Evolutionary conservation across 2,113 vertebrate species (phyloP).

Genomic region (Amblyopsis rosae): DNA sequence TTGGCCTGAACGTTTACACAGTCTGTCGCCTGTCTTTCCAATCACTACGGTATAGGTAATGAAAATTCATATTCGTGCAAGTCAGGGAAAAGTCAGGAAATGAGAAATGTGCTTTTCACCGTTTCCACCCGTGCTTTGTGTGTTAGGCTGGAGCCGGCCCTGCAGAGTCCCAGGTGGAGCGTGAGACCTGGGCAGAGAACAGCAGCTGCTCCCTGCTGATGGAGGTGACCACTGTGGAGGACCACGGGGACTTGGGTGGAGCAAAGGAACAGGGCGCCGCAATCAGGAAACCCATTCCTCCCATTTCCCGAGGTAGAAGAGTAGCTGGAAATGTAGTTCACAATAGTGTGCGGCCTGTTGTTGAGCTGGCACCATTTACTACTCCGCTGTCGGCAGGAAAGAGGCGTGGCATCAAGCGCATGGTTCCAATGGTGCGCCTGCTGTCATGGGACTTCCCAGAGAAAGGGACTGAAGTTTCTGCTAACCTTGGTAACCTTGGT

Average conservation of each 20-base stretch:
- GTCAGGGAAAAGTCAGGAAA: too few relatives aligned
- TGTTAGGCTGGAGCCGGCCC: conserved; percentile 26
- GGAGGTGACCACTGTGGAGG: conserved; percentile 51
- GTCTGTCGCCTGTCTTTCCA: too few relatives aligned
- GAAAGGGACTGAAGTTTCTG: conserved; percentile 26
- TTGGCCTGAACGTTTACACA: too few relatives aligned
- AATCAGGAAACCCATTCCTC: conserved; percentile 17
- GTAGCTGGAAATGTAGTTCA: not conserved
- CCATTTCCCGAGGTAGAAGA: conserved; percentile 41
- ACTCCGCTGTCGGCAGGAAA: conserved; percentile 28
- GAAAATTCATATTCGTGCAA: too few relatives aligned
- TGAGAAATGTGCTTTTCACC: too few relatives aligned
- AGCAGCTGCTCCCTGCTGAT: conserved; percentile 53
- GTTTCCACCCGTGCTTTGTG: conserved; percentile 2
- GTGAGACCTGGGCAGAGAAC: conserved; percentile 39
- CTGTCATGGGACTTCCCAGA: conserved; percentile 18
- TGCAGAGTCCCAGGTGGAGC: conserved; percentile 33
- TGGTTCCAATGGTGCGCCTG: conserved; percentile 5
- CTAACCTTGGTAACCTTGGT: conserved; percentile 24
- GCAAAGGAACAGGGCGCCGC: conserved; percentile 29
- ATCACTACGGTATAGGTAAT: too few relatives aligned
- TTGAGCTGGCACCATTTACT: not conserved
- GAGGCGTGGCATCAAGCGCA: conserved; percentile 35
- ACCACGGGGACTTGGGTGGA: conserved; percentile 44
- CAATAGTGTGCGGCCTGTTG: not conserved